These are phyloP conservation scores for Caprella mutica DNA, from an alignment of 2,888 invertebrate species.

Conservation along the genomic window DNA sequence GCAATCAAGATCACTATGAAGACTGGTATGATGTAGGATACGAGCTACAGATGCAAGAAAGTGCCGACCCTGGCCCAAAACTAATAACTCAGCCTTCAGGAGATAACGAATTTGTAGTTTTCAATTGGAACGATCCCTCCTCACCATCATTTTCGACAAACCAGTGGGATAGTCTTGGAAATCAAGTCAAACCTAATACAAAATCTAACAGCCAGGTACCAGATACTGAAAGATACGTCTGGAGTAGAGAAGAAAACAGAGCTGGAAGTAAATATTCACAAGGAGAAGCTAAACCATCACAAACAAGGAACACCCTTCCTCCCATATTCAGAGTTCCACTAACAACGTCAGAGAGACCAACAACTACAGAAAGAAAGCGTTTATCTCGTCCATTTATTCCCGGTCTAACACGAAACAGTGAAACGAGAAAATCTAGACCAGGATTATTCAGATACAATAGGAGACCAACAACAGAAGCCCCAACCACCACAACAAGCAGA, in stretches of 20 bases:
- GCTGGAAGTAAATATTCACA: too few relatives aligned
- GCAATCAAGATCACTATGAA: constrained; percentile 16
- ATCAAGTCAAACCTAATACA: not conserved
- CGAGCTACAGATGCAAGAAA: constrained; percentile 29
- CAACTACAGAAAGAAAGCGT: not conserved
- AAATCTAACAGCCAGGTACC: constrained; percentile 1
- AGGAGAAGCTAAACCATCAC: not conserved
- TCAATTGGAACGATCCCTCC: constrained; percentile 27
- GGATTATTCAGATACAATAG: constrained; percentile 4
- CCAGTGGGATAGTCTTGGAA: constrained; percentile 30
- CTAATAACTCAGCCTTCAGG: constrained; percentile 31
- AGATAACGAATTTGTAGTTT: constrained; percentile 30
- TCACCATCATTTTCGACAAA: constrained; percentile 23
- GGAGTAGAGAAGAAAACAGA: constrained; percentile 6
- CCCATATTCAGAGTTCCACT: not conserved
- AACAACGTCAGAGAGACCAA: not conserved
- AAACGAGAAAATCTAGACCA: too few relatives aligned
- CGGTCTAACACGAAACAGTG: too few relatives aligned
- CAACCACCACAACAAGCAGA: not conserved
- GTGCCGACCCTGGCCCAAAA: constrained; percentile 14
- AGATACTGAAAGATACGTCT: constrained; percentile 7
- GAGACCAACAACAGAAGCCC: not conserved
- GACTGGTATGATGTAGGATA: constrained; percentile 31
- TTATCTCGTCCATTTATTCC: constrained; percentile 3
- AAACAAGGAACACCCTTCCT: too few relatives aligned